Conservation (phyloP, 2,888 invertebrate species). For the Notodonta ziczac region DNA sequence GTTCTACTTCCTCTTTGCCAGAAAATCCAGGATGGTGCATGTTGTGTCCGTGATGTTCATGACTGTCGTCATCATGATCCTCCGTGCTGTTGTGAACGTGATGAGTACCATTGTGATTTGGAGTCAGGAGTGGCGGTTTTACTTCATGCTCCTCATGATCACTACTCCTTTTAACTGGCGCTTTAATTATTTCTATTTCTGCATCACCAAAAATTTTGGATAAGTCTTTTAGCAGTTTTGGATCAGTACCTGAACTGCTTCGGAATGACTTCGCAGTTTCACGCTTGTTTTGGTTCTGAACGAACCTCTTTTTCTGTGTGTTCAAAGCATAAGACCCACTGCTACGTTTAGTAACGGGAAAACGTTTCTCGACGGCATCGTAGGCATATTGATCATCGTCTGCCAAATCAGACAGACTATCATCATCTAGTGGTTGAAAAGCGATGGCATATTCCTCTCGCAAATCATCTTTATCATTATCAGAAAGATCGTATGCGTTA, state of each 20-base stretch:
- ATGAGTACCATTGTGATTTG: constrained; percentile 59
- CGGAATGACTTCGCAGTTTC: constrained; percentile 64
- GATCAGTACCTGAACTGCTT: constrained; percentile 86
- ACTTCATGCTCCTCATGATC: constrained; percentile 65
- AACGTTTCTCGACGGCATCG: constrained; percentile 83
- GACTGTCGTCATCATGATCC: constrained; percentile 59
- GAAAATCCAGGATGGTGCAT: constrained; percentile 63
- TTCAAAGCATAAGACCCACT: constrained; percentile 68
- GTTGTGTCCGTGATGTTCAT: constrained; percentile 63
- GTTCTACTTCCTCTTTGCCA: constrained; percentile 48
- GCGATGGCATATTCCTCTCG: constrained; percentile 78
- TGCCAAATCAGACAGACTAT: constrained; percentile 63
- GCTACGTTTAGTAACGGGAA: constrained; percentile 88
- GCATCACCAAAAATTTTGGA: constrained; percentile 87
- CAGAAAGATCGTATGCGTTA: constrained; percentile 64
- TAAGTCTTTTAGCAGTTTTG: constrained; percentile 88
- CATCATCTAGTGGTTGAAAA: constrained; percentile 78
- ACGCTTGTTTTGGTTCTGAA: constrained; percentile 60
- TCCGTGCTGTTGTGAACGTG: constrained; percentile 50
- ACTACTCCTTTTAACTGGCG: constrained; percentile 82
- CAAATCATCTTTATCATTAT: constrained; percentile 74
- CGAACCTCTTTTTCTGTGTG: constrained; percentile 63
- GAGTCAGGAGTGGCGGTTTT: constrained; percentile 67
- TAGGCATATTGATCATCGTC: constrained; percentile 75
- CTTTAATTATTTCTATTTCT: constrained; percentile 70